Base-by-base conservation (phyloP, 2,797 vertebrate species). In the Rhinatrema bivittatum region DNA sequence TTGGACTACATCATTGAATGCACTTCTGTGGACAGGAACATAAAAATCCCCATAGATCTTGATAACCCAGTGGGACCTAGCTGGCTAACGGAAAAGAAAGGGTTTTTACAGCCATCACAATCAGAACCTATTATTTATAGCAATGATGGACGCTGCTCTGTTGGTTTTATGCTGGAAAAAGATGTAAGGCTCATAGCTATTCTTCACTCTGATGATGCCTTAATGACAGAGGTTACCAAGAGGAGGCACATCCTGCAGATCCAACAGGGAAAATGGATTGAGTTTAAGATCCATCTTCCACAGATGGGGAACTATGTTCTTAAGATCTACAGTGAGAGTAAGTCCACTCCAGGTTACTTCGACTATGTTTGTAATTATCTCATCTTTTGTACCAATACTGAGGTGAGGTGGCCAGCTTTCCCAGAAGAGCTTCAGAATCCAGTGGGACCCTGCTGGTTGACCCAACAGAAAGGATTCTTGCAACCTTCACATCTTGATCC, bases 331-430 rank as follows among this genome's bases (percentile, higher is more conserved):
- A 82, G 81, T 43, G n/a, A n/a, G n/a, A n/a, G n/a, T n/a, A n/a
- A n/a, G n/a, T 78, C 59, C 52, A 67, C 72, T 0, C 56, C 65
- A 0, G 78, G 77, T 13, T 83, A 65, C 16, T 87, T 81, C 0
- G 12, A 63, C 31, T 82, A 75, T 3, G 7, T 79, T 58, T 87
- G 86, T 68, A 87, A 80, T 57, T 88, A 88, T 56, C 74, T 88
- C 38, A 59, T 88, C 42, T 72, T 53, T 23, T 88, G 85, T 25
- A 36, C 63, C 47, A 81, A 87, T 56, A 45, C 36, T 1, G 69
- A 78, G 9, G 81, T 76, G 25, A 71, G 70, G 56, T 87, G 84
- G 85, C 81, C 84, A 0, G 6, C 77, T 23, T 70, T 87, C 41
- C 85, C 84, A 0, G 48, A 56, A 1, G 67, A 67, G n/a, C 60